Evolutionary conservation across 35 echinoderm and acorn worm genomes (phyloP), one percentile per base, ranked within the genome.

Genomic region (Lytechinus pictus): DNA sequence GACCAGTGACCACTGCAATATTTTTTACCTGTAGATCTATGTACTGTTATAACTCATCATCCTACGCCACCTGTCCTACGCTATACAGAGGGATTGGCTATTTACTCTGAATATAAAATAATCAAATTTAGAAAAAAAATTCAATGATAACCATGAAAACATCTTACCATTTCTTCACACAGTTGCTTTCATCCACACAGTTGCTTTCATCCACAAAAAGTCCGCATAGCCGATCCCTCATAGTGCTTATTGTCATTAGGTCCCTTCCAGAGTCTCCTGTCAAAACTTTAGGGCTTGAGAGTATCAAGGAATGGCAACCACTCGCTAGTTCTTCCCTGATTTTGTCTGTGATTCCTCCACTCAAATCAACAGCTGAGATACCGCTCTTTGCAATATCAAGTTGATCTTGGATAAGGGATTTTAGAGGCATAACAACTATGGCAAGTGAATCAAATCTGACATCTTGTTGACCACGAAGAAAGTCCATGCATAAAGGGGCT

Each of bases 361-460:
- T 52, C 27, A 93, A 53, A 93, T 93, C 91, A 55, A 9, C 91
- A 93, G 91, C 91, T 54, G 52, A 11, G 9, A 93, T 53, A 54
- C 21, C 3, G n/a, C 54, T 52, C 11, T 14, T 56, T 0, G 91
- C 91, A 16, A 52, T 93, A 54, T 54, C 55, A 10, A 93, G 27
- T 54, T 93, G 0, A 53, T 93, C 91, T 9, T 52, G 55, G 6
- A 55, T 54, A 19, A 93, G 27, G 0, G 53, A 93, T 56, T 93
- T 93, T 54, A 93, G 54, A 11, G 91, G 91, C 91, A 93, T 93
- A 54, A 93, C 54, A 93, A 24, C 91, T 55, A 93, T 53, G 28
- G 16, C 87, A 29, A 89, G 10, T 10, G 87, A 29, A 53, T 28
- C 12, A 44, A 53, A 5, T 89, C 87, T n/a, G 9, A 29, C 87